Percentiles rank a stretch among this genome's conserved stretches.
phyloP scores from a whole-genome alignment of 1,140 invertebrate genomes.

The Tachypleus tridentatus region DNA sequence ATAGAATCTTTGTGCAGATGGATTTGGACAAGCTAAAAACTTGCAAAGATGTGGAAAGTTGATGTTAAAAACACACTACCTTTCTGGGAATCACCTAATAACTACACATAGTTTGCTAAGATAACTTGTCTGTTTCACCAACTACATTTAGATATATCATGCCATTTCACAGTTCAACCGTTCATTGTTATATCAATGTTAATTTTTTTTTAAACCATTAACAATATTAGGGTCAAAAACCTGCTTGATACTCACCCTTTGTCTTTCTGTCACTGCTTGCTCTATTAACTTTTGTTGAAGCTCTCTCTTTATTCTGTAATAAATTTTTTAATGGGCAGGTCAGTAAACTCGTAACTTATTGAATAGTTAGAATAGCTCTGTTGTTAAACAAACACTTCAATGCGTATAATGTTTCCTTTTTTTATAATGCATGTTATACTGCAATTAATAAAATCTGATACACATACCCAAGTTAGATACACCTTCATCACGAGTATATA shows the following conservation, averaged over 20 bases:
- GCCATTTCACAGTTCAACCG: background rate
- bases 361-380: no score
- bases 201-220: background rate
- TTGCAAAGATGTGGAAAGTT: no score
- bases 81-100: no score
- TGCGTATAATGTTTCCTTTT: background rate
- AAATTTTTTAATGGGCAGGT: background rate
- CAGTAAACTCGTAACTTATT: no score
- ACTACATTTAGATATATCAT: background rate
- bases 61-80: no score
- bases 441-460: background rate
- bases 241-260: conserved; percentile 29
- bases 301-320: conserved; percentile 33
- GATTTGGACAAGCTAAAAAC: no score
- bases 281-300: conserved; percentile 35
- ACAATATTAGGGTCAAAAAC: background rate
- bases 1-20: no score
- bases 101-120: no score
- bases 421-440: background rate
- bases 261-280: conserved; percentile 34
- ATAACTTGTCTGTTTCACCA: background rate
- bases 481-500: no score
- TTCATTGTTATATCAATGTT: background rate
- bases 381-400: background rate
- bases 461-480: background rate